Evolutionary conservation across 2,888 invertebrate genomes (phyloP), one percentile per base, ranked within the genome.

Genomic region (Baccha elongata): DNA sequence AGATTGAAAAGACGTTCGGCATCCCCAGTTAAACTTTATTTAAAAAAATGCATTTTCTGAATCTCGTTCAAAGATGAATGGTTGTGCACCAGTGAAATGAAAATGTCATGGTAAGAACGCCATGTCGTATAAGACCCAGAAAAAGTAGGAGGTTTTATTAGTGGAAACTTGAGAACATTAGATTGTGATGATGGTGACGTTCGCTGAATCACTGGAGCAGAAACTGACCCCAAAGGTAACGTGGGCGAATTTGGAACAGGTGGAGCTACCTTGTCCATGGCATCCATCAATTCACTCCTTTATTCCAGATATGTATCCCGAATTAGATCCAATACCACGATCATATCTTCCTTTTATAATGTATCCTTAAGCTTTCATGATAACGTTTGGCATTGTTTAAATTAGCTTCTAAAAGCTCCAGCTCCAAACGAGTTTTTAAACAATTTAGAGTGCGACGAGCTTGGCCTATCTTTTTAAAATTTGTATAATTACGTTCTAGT

Each of bases 391-490:
- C 21, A n/a, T 32, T 21, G 4, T 5, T 13, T 10, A 48, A 48
- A 46, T 15, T 46, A 0, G 7, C 32, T 64, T 64, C 64, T 35
- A 48, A 23, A 3, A 35, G 8, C 11, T 3, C n/a, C 3, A 35
- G 8, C 11, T 3, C n/a, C 3, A 64, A 35, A 10, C 64, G 64
- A 19, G 44, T 32, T 15, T 29, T 17, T 3, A 64, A 13, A 44
- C 35, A 64, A 23, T 64, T 64, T 1, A 10, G 7, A 7, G 62
- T 32, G 2, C 62, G 62, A 13, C 35, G 46, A 4, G 35, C 17
- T 5, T 64, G 35, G n/a, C 62, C 62, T 48, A 23, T 48, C 13
- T 64, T 64, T 13, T 48, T 64, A 48, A 48, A 64, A 48, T 64
- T 64, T n/a, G 26, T 2, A 7, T 26, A 26, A 29, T 65, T 26